These are phyloP conservation scores for Trichonephila inaurata DNA, from an alignment of 1,140 invertebrate genomes.

Conservation along the genomic window DNA sequence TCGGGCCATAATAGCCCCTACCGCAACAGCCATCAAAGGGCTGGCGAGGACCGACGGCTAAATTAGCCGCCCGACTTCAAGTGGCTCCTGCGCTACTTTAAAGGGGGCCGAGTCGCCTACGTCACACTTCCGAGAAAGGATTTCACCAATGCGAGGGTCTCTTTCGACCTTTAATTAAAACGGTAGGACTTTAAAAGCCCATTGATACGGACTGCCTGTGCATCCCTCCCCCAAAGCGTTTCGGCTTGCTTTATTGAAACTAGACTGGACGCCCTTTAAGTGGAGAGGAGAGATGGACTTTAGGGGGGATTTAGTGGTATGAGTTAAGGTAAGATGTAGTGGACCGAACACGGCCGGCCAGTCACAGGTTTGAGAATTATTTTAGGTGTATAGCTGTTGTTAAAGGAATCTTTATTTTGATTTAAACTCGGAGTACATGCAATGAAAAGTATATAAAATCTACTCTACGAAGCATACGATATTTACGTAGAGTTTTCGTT, in stretches of 20 bases:
- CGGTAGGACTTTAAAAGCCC: conserved; percentile 47
- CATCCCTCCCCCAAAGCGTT: neutral
- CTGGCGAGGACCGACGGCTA: neutral
- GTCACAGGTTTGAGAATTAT: neutral
- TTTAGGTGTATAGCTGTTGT: neutral
- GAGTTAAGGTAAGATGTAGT: neutral
- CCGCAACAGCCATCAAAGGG: conserved; percentile 28
- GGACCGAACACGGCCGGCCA: neutral
- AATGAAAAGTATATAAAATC: too few relatives aligned
- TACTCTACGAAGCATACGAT: too few relatives aligned
- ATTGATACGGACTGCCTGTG: conserved; percentile 49
- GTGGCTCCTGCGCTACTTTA: neutral
- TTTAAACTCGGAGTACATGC: too few relatives aligned
- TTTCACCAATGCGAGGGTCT: conserved; percentile 1
- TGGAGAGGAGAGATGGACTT: neutral
- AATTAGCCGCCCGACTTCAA: conserved; percentile 23
- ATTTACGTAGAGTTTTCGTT: too few relatives aligned
- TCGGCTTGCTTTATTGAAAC: conserved; percentile 38
- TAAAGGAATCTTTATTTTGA: too few relatives aligned
- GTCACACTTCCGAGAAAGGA: conserved; percentile 50
- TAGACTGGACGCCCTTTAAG: neutral
- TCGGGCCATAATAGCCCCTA: conserved; percentile 25
- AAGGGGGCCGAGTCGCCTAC: conserved; percentile 12
- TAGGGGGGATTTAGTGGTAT: neutral
- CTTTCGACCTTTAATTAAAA: conserved; percentile 45